Base-by-base conservation (phyloP, 2,888 invertebrate genomes). In the Sphaerophoria taeniata region DNA sequence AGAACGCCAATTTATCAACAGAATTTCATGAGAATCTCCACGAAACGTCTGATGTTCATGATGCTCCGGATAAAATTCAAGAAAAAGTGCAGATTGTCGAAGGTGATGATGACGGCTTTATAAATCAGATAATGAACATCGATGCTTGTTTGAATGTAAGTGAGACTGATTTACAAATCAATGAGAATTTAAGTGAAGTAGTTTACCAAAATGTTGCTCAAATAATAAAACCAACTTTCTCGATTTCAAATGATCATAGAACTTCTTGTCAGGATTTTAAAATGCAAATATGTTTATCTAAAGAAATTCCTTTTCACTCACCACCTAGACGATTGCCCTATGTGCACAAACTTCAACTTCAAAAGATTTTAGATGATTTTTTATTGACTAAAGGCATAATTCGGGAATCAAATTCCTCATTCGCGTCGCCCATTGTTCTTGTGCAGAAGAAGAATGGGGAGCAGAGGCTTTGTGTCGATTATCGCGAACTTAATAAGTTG, bases 361-460 rank as follows among this genome's bases (percentile, higher is more conserved):
- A 43, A 36, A 63, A 45, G 36, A 73, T 51, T 63, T 60, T 78
- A 33, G 47, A 77, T 47, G 36, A 56, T 47, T 45, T n/a, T n/a
- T 45, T 71, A 14, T 11, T 71, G 1, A 16, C 53, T 39, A 63
- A 77, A 72, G 51, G 60, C 4, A 70, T 70, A 12, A 76, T 70
- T 47, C 60, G 76, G 3, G 69, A 76, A 56, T 73, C 74, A n/a
- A 49, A 72, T n/a, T 87, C 86, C 0, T 12, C 36, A 33, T 78
- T 16, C 61, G 74, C 82, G 6, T 83, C 85, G 1, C 81, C 87
- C 3, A 84, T 88, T 31, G 87, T 88, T 7, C 47, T 87, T 12
- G 80, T 84, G 7, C 58, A 60, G 7, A 86, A 87, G 47, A 63
- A 79, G 31, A 78, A 51, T 58, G 33, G 33, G 11, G 87, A 87